Percentiles rank a stretch among this genome's conserved stretches.
These are phyloP conservation scores for Cepaea nemoralis DNA, from an alignment of 1,140 invertebrate species.

Conservation along the genomic window DNA sequence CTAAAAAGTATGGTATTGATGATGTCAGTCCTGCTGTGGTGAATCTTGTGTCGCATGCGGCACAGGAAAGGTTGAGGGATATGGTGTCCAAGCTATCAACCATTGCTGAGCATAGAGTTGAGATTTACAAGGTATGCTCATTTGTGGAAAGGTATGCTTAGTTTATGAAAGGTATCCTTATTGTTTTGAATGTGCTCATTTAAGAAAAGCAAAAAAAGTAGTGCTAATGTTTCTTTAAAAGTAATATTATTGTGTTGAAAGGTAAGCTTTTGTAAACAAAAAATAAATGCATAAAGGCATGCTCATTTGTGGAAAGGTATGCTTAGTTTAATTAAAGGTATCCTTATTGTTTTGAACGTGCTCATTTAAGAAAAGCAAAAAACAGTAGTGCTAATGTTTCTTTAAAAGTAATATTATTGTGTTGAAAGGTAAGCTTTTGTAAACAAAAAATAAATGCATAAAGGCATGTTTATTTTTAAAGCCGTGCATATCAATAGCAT, in stretches of 20 bases:
- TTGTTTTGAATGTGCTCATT: too few species aligned
- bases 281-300: too few species aligned
- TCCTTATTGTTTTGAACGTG: not conserved
- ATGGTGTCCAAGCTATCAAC: constrained; percentile 92
- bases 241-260: too few species aligned
- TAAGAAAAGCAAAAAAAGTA: too few species aligned
- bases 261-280: too few species aligned
- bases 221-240: too few species aligned
- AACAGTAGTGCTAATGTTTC: too few species aligned
- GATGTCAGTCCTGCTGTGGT: constrained; percentile 91
- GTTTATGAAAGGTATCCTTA: not conserved
- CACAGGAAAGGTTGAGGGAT: constrained; percentile 92
- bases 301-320: constrained; percentile 9
- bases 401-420: too few species aligned
- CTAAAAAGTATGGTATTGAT: constrained; percentile 85
- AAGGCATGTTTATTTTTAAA: constrained; percentile 79
- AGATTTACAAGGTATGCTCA: constrained; percentile 80
- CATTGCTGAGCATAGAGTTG: constrained; percentile 93
- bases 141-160: not conserved
- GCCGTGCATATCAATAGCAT: too few species aligned
- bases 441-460: too few species aligned
- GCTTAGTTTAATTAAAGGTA: not conserved
- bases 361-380: too few species aligned
- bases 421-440: too few species aligned
- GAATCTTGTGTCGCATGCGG: constrained; percentile 92